Base-by-base conservation (phyloP, 1,140 invertebrate species). In the Mya arenaria region DNA sequence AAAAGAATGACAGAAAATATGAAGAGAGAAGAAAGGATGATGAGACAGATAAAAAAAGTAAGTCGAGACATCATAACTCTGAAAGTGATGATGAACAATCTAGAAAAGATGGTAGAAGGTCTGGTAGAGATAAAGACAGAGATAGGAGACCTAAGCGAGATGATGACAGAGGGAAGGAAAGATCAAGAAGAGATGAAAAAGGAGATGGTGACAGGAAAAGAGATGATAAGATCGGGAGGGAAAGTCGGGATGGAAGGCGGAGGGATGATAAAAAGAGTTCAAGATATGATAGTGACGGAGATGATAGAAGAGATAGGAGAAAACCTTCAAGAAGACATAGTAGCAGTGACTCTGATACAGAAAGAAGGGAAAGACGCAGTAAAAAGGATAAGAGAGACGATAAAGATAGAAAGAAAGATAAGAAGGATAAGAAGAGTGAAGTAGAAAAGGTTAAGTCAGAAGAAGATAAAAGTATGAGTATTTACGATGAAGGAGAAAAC, bases 401-500 rank as follows among this genome's bases (percentile, higher is more conserved):
- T 48, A 34, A 48, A 37, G 28, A 23, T 19, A 15, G 58, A 36
- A 77, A 74, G 25, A 32, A 19, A 5, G 62, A 58, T 25, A 17
- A 37, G 17, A 71, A 58, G 39, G 68, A 62, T 30, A 83, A 63
- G 30, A 41, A 77, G 37, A 74, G 52, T 10, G 13, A 39, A 52
- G 68, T 32, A 10, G 52, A 48, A 6, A 72, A 87, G 25, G 77
- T 75, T 17, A 65, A 85, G 15, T 73, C 65, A 15, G 82, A 80
- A 52, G 83, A 83, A 17, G 73, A 83, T n/a, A 80, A 71, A 41
- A 28, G 71, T 62, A 4, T 71, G 66, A 79, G 68, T 30, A 80
- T 80, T 34, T 80, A 79, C 79, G 84, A 87, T 52, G 78, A 83
- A 4, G 74, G 85, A 36, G 86, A 88, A 28, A 85, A 85, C 48